phyloP scores from a whole-genome alignment of 2,888 invertebrate species.

The Ophion costatus region DNA sequence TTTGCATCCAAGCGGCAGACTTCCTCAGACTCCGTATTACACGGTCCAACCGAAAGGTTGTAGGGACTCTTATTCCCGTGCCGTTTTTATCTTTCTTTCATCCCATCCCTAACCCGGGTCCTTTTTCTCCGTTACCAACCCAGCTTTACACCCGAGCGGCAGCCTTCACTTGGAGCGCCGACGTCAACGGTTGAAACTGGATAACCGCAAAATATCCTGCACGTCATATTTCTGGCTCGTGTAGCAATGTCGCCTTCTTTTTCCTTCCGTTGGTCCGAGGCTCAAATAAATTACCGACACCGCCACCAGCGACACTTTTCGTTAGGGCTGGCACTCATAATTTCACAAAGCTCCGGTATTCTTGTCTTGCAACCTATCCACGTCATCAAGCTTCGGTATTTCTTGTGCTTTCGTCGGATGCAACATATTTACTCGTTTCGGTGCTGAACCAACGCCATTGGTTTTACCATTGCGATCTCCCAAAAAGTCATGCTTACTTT shows the following conservation, averaged over 20 bases:
- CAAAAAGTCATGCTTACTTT: too few species aligned
- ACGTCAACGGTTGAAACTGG: constrained; percentile 11
- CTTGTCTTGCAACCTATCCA: too few species aligned
- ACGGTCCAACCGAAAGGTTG: neutral
- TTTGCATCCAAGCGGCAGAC: constrained; percentile 8
- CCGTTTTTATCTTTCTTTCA: constrained; percentile 11
- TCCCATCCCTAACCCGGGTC: neutral
- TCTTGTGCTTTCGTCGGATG: too few species aligned
- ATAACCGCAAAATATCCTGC: constrained; percentile 8
- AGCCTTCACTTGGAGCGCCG: neutral
- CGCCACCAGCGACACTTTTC: neutral
- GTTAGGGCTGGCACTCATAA: neutral
- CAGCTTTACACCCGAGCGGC: neutral
- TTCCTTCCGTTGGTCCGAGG: neutral
- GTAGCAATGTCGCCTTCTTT: neutral
- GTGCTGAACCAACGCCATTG: too few species aligned
- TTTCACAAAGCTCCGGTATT: too few species aligned
- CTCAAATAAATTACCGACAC: neutral
- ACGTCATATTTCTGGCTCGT: neutral
- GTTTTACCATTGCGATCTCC: too few species aligned
- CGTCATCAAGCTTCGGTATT: too few species aligned
- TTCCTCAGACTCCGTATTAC: neutral
- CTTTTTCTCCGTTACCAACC: neutral
- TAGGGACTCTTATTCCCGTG: constrained; percentile 10
- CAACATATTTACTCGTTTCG: too few species aligned